Evolutionary conservation across 2,797 vertebrate species (phyloP).

Genomic region (Tokudaia tokunoshimensis): DNA sequence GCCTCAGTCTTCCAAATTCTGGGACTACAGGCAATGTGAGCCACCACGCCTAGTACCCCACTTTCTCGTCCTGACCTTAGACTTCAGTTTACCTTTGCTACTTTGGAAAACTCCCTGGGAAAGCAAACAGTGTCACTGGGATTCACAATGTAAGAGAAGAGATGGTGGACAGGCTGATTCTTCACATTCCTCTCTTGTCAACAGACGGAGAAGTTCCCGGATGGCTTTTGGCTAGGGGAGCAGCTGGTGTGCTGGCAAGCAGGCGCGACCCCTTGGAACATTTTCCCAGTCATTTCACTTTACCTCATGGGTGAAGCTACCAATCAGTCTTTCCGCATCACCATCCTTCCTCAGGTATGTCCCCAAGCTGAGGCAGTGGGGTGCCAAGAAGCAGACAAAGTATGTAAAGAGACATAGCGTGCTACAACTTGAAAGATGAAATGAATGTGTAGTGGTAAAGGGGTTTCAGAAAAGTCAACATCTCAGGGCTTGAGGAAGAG

Average conservation of each 20-base stretch:
- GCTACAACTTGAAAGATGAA: conserved; percentile 33
- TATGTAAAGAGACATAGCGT: not conserved
- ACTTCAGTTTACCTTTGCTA: not conserved
- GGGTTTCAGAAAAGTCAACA: not conserved
- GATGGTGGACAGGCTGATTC: not conserved
- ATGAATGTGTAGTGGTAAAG: not conserved
- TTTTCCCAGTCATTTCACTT: conserved; percentile 97
- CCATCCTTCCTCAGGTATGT: conserved; percentile 97
- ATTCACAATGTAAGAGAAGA: not conserved
- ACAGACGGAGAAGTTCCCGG: conserved; percentile 98
- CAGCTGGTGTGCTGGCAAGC: conserved; percentile 99
- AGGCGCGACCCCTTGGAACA: conserved; percentile 98
- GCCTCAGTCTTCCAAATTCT: not conserved
- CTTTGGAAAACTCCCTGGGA: not conserved
- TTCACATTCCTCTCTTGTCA: conserved; percentile 60
- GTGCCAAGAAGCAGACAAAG: not conserved
- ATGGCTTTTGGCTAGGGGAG: conserved; percentile 98
- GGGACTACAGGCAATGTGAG: not conserved
- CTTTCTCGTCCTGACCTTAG: not conserved
- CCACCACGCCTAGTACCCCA: not conserved
- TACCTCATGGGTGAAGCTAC: conserved; percentile 98
- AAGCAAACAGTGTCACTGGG: not conserved
- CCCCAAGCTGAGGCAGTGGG: not conserved
- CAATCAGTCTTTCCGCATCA: conserved; percentile 99
- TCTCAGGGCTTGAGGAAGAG: not conserved